Evolutionary conservation across 2,113 vertebrate species (phyloP), one percentile per base, ranked within the genome.

Genomic region (human): DNA sequence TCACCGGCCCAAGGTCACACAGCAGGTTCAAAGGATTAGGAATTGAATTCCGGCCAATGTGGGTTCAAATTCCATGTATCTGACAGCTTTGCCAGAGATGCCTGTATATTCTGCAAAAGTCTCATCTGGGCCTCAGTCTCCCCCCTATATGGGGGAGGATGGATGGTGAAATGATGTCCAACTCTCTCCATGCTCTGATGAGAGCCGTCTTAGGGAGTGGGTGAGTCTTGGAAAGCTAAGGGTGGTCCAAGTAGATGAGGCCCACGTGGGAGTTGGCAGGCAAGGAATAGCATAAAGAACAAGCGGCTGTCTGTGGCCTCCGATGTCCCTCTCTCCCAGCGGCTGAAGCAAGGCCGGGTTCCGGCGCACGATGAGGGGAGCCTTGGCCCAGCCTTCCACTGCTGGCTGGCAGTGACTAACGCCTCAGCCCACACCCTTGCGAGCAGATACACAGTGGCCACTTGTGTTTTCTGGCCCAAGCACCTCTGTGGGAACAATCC

Each of bases 401-500:
- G 92, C 64, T 35, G 27, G 57, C 87, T 52, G 2, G 93, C 75
- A 48, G 64, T 89, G 97, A 95, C 96, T 23, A 87, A 80, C 1
- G 78, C 91, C 89, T 76, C 83, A 3, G 89, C 96, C 96, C 92
- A 97, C 97, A 86, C 90, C 92, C 96, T 80, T 2, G 40, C 82
- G 40, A 57, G 88, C 92, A 55, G 57, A 92, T 89, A 95, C 93
- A 98, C 97, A 98, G 96, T 82, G 92, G 90, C 80, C 79, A 73
- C 96, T 98, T 98, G 97, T 98, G 95, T 92, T 79, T 96, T 76
- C 93, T 72, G 87, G 80, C 92, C 80, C 45, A 50, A 85, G 92
- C 84, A 92, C 89, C 96, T 92, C 97, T 4, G 76, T 40, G 66
- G 89, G 96, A 97, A 98, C 97, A 98, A 97, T 96, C 92, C 50